Evolutionary conservation across 1,140 invertebrate genomes (phyloP), one percentile per base, ranked within the genome.

Genomic region (Whitmania pigra): DNA sequence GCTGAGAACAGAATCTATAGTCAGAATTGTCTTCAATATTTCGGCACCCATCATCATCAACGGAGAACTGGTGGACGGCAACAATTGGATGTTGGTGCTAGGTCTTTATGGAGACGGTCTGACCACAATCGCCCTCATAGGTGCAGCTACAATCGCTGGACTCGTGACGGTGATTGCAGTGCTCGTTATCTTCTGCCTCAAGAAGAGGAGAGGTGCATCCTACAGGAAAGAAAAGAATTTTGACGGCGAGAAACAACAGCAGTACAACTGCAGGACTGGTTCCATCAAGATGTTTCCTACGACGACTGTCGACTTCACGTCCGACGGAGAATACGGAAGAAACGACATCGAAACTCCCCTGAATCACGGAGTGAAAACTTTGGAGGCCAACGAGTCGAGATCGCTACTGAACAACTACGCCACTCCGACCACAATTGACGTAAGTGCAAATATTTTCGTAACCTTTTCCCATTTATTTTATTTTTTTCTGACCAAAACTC

Each of bases 221-320:
- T 49, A 49, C 43, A 63, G 57, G 29, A 63, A 63, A 63, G 22
- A 22, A 31, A 63, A 22, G 22, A 63, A 22, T 13, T 63, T 22
- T 15, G 29, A 31, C 29, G 29, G 9, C 15, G 29, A 31, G 22
- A 31, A 22, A 63, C 22, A 22, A 7, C 22, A 63, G 22, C 57
- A 63, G 29, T 63, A 63, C 57, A 63, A 63, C 57, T 63, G 57
- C 57, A 63, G 57, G 57, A 31, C 57, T n/a, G 57, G 22, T 25
- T 25, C 57, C 11, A 11, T 63, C 57, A 63, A 63, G 29, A 63
- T 63, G 57, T 31, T 63, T 31, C 29, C 57, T 31, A 7, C 57
- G 29, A 22, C 29, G 9, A 63, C 57, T 3, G 20, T 25, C 22
- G 22, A 25, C 15, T 25, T 63, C 11, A 25, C 57, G 22, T 63